Evolutionary conservation across 92 coral and sea anemone genomes (phyloP).

Genomic region (Montipora capitata): DNA sequence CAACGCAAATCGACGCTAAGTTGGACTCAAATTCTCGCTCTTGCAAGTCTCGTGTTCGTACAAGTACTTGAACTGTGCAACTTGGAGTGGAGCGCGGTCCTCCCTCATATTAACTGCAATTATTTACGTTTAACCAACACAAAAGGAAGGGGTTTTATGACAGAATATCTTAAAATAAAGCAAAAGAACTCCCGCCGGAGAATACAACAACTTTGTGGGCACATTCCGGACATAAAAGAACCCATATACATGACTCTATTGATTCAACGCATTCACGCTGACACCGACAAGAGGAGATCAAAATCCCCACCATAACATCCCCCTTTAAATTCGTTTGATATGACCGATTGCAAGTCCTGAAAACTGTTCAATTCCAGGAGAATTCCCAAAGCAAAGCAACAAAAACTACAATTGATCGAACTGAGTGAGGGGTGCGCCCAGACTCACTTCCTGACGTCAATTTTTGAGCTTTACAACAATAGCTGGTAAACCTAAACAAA

Average conservation of each 20-base stretch:
- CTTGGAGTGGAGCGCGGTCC: background rate
- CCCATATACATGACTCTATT: constrained; percentile 35
- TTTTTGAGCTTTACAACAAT: background rate
- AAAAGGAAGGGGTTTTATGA: constrained; percentile 41
- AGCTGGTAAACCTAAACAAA: constrained; percentile 41
- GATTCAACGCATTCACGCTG: constrained; percentile 49
- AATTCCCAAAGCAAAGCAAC: background rate
- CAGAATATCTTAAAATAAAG: constrained; percentile 35
- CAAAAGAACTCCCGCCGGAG: constrained; percentile 26
- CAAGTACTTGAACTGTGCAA: constrained; percentile 22
- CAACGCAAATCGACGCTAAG: constrained; percentile 8
- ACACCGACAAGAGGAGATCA: constrained; percentile 7
- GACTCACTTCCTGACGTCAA: constrained; percentile 51
- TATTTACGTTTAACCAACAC: constrained; percentile 38
- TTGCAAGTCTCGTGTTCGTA: constrained; percentile 32
- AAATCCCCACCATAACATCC: constrained; percentile 3
- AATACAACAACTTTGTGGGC: constrained; percentile 55
- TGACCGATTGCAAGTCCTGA: background rate
- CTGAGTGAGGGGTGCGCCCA: constrained; percentile 59
- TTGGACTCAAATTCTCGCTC: constrained; percentile 23
- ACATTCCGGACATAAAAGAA: constrained; percentile 58
- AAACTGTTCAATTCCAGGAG: background rate
- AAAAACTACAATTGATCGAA: constrained; percentile 1
- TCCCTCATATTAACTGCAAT: background rate
- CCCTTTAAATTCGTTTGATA: background rate